Percentiles rank a stretch among this genome's conserved stretches.
Evolutionary conservation across 2,797 vertebrate genomes (phyloP).

Genomic region (Tadarida brasiliensis): DNA sequence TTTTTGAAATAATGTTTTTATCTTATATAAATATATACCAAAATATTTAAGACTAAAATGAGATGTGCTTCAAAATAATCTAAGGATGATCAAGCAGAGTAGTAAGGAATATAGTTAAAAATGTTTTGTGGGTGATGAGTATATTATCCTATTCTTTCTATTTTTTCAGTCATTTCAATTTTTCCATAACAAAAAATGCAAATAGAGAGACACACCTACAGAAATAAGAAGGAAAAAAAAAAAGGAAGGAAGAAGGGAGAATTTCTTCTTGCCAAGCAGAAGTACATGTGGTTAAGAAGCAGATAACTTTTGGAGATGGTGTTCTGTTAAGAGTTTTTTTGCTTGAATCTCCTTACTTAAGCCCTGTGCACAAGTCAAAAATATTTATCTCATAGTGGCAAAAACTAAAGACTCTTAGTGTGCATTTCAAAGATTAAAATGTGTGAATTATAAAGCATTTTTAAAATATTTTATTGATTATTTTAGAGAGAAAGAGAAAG

Average conservation of each 20-base stretch:
- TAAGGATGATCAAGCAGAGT: not conserved
- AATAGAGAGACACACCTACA: not conserved
- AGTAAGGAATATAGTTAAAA: not conserved
- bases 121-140: not conserved
- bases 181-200: not conserved
- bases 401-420: not conserved
- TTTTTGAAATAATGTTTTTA: not conserved
- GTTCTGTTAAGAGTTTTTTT: not conserved
- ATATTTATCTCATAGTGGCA: not conserved
- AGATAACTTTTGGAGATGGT: not conserved
- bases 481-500: too few relatives aligned
- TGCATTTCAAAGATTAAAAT: constrained; percentile 22
- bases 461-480: too few relatives aligned
- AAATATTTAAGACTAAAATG: not conserved
- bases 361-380: not conserved
- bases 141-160: not conserved
- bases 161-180: not conserved
- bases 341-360: not conserved
- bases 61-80: not conserved
- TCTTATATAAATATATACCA: not conserved
- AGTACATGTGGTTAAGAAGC: not conserved
- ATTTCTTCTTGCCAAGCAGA: not conserved
- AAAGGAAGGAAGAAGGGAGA: not conserved
- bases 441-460: not conserved
- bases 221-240: too few relatives aligned